These are phyloP conservation scores for Crotalus helleri DNA, from an alignment of 2,113 vertebrate species.

Conservation along the genomic window DNA sequence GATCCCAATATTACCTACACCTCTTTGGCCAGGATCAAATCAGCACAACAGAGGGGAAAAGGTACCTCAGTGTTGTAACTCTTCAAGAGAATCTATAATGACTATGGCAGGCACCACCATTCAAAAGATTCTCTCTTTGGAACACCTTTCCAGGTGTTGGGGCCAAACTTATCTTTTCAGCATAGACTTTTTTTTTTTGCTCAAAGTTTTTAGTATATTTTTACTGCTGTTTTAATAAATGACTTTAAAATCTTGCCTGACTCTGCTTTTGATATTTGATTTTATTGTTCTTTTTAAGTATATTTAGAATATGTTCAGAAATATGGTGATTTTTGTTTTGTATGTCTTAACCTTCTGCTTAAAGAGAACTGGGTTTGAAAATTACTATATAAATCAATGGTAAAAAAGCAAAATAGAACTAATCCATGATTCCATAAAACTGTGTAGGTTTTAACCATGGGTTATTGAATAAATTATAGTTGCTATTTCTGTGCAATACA, in stretches of 20 bases:
- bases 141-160: neutral
- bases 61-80: neutral
- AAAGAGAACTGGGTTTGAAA: neutral
- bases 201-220: neutral
- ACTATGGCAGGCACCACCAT: neutral
- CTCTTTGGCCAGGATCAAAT: neutral
- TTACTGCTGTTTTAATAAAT: neutral
- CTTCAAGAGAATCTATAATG: neutral
- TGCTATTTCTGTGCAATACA: neutral
- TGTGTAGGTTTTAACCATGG: neutral
- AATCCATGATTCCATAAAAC: neutral
- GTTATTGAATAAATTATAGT: neutral
- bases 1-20: neutral
- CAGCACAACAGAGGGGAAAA: neutral
- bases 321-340: neutral
- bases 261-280: neutral
- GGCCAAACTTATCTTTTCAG: neutral
- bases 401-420: neutral
- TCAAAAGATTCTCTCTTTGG: neutral
- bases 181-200: neutral
- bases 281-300: neutral
- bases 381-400: neutral
- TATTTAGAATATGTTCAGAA: neutral
- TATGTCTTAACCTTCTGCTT: neutral
- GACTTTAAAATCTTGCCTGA: neutral